phyloP scores from a whole-genome alignment of 2,113 vertebrate species.

The Cyanoliseus patagonus region DNA sequence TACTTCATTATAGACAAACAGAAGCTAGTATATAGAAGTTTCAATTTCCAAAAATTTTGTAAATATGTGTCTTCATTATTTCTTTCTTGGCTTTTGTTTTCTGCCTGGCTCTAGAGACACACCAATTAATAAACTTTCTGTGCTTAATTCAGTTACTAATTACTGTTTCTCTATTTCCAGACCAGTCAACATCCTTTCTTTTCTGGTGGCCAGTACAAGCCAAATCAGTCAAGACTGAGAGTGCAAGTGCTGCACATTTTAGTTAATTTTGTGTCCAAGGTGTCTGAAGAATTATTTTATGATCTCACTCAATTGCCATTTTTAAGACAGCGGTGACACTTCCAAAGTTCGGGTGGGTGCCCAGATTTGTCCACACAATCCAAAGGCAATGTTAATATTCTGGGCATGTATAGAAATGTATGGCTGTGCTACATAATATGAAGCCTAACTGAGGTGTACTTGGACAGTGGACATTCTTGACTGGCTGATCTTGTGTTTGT shows the following conservation, averaged over 20 bases:
- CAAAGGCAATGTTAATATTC: neutral
- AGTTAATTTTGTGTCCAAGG: neutral
- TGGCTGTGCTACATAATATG: neutral
- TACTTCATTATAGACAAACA: neutral
- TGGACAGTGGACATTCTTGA: neutral
- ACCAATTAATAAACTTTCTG: neutral
- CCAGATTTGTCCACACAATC: neutral
- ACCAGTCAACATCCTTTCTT: neutral
- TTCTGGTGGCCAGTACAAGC: neutral
- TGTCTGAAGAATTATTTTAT: neutral
- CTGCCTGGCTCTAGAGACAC: neutral
- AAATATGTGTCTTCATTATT: neutral
- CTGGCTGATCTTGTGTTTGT: neutral
- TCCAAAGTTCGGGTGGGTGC: neutral
- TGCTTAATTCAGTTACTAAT: neutral
- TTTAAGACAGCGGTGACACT: neutral
- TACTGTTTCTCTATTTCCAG: neutral
- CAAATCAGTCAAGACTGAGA: neutral
- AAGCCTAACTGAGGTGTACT: neutral
- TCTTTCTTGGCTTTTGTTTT: neutral
- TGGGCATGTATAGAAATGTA: neutral
- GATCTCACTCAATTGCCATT: neutral
- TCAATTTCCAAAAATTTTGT: neutral
- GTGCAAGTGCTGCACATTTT: neutral
- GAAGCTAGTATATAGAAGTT: neutral